Base-by-base conservation (phyloP, 2,888 invertebrate genomes). In the Theodoxus fluviatilis region DNA sequence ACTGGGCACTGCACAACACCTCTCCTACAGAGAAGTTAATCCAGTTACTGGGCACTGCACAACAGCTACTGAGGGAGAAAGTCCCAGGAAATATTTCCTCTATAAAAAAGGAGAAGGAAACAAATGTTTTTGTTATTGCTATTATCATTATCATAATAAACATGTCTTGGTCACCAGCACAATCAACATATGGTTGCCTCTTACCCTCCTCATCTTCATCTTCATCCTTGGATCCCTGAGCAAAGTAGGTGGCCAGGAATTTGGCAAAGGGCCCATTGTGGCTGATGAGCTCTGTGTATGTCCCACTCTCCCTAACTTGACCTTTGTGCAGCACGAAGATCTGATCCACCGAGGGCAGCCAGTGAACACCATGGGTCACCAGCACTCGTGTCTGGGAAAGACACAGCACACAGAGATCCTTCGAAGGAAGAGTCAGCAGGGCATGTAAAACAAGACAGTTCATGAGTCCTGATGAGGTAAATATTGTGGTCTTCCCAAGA, bases 321-420 rank as follows among this genome's bases (percentile, higher is more conserved):
- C 98, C 98, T 80, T 93, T 90, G 64, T 92, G 93, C 82, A 99
- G 87, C 9, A 98, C 98, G 75, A 96, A 88, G 76, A 99, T 95
- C 81, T 93, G 90, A 88, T 98, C 95, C 1, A 94, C 94, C 81
- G 94, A 92, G 0, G 95, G 93, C 79, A 98, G 90, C 88, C 94
- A 97, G 3, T 95, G 94, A 71, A 98, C 93, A 76, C 95, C 94
- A 87, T 99, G 98, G 0, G 98, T 99, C 40, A 98, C 97, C 81
- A 98, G 90, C 49, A 99, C 88, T 74, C 98, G 90, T 0, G 97
- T 97, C 89, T 91, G 77, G n/a, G 72, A n/a, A n/a, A n/a, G n/a
- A n/a, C n/a, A n/a, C n/a, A n/a, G n/a, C n/a, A n/a, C n/a, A n/a
- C n/a, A n/a, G n/a, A n/a, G n/a, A n/a, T n/a, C n/a, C n/a, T n/a